Percentiles rank a stretch among this genome's conserved stretches.
These are phyloP conservation scores for Columba livia DNA, from an alignment of 2,113 vertebrate species.

Conservation along the genomic window DNA sequence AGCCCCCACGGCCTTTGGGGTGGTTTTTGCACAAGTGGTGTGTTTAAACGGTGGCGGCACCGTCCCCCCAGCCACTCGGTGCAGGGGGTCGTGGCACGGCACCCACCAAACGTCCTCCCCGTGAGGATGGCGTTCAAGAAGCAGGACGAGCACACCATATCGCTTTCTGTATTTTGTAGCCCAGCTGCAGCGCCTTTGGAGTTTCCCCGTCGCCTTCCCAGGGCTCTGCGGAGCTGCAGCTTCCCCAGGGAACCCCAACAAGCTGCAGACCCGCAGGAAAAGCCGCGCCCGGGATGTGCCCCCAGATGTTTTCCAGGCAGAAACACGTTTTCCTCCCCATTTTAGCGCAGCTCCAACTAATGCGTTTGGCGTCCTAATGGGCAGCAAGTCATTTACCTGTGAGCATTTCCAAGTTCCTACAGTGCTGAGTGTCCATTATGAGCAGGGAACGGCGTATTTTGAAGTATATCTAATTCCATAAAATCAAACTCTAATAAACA, in stretches of 20 bases:
- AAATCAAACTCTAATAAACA: accelerated
- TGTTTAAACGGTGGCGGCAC: accelerated
- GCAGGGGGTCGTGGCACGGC: accelerated
- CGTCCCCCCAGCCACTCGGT: accelerated
- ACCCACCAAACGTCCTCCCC: accelerated
- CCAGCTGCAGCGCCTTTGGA: accelerated
- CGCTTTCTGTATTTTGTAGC: accelerated
- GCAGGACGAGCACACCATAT: accelerated
- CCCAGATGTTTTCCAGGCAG: not conserved
- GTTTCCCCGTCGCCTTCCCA: accelerated
- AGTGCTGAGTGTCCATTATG: accelerated
- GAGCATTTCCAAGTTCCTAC: not conserved
- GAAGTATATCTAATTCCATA: accelerated
- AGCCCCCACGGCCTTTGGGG: accelerated
- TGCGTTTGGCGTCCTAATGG: accelerated
- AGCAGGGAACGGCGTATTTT: not conserved
- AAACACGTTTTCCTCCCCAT: accelerated
- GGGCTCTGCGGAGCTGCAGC: not conserved
- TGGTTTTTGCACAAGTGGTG: accelerated
- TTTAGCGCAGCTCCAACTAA: accelerated
- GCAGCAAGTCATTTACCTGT: accelerated
- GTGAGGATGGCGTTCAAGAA: accelerated
- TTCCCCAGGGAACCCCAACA: accelerated
- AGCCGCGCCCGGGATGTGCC: accelerated
- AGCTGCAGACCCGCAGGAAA: accelerated